Evolutionary conservation across 2,113 vertebrate species (phyloP), one percentile per base, ranked within the genome.

Genomic region (Varanus komodoensis): DNA sequence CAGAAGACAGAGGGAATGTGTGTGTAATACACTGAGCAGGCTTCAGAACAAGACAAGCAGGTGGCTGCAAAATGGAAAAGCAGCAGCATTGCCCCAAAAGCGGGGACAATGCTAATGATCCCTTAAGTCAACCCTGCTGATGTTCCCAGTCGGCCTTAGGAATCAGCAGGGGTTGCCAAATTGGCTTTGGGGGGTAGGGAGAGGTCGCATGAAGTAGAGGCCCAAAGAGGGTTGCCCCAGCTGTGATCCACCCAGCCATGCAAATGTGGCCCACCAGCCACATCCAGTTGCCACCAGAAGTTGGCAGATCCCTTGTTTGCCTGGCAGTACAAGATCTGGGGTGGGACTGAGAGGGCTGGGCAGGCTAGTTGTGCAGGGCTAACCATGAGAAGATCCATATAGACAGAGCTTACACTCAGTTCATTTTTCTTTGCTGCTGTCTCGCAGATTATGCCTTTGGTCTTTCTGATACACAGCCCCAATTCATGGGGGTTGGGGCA

Each of bases 361-460:
- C 23, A 38, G 68, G 67, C 2, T 27, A 71, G 32, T n/a, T 57
- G 29, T 71, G 8, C 23, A 75, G n/a, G 73, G 15, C 15, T 34
- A n/a, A 19, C 71, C 71, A 9, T 34, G 71, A 14, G 8, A 73
- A 73, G 14, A 69, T 17, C 67, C 44, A 32, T 71, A 69, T 29
- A 29, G 6, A 21, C 17, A 6, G 3, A 64, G 38, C n/a, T n/a
- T 2, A 2, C 32, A 21, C 81, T 32, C 23, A 78, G 38, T 78
- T 48, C 19, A 48, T 87, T 74, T 89, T 32, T 87, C 92, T 90
- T 91, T 75, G 12, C 88, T 87, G 89, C 87, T 7, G 0, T 86
- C 77, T 85, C 57, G 92, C 50, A 17, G 81, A 79, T 73, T 32
- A 25, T 57, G 15, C 48, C 81, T 87, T 91, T 52, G 25, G 71